These are phyloP conservation scores for Morone saxatilis DNA, from an alignment of 2,113 vertebrate genomes.

Conservation along the genomic window DNA sequence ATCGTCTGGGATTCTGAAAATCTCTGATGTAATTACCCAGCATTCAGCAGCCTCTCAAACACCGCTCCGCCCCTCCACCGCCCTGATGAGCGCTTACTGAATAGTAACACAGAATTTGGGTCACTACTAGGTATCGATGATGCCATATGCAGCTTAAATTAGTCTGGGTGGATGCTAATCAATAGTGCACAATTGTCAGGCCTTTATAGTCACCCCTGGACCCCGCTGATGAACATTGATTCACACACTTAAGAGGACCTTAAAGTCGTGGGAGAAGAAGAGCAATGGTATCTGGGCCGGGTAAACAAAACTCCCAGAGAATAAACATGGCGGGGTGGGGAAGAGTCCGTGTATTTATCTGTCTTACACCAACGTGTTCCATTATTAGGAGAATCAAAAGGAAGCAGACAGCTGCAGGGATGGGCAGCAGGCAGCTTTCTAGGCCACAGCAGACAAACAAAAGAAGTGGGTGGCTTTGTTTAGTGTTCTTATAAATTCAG, in stretches of 20 bases:
- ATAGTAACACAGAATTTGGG: constrained; percentile 53
- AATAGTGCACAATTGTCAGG: constrained; percentile 70
- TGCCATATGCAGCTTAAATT: constrained; percentile 75
- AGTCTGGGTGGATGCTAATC: constrained; percentile 70
- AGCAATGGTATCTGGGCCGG: constrained; percentile 30
- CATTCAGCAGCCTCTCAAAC: constrained; percentile 59
- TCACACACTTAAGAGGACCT: constrained; percentile 63
- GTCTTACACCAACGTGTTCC: constrained; percentile 34
- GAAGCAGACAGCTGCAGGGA: constrained; percentile 20
- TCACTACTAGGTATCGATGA: constrained; percentile 70
- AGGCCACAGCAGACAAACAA: constrained; percentile 33
- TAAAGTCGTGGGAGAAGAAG: constrained; percentile 46
- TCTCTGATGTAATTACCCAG: constrained; percentile 72
- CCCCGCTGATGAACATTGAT: constrained; percentile 76
- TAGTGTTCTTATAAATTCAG: constrained; percentile 19
- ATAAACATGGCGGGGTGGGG: constrained; percentile 43
- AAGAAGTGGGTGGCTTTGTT: constrained; percentile 43
- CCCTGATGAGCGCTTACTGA: constrained; percentile 44
- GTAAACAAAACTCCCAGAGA: constrained; percentile 57
- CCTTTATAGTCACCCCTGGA: constrained; percentile 72
- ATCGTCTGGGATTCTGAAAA: constrained; percentile 57
- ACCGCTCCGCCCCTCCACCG: constrained; percentile 35
- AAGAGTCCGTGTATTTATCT: constrained; percentile 49
- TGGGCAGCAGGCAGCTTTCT: constrained; percentile 25
- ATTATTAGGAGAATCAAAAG: constrained; percentile 56